These are phyloP conservation scores for Harpegnathos saltator DNA, from an alignment of 1,140 invertebrate species.

Conservation along the genomic window DNA sequence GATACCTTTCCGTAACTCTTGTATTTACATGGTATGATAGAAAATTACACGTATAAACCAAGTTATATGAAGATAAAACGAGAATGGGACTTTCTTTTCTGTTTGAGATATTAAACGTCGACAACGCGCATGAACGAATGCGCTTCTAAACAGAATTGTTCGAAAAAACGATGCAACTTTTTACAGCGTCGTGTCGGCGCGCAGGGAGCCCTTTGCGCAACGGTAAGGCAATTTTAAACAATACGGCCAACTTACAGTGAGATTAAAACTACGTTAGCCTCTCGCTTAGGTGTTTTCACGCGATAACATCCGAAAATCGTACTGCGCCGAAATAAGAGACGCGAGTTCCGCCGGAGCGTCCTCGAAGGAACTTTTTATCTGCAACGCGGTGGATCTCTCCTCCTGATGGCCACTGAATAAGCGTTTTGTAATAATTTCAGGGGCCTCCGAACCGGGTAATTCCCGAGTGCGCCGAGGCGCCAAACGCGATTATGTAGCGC, in stretches of 20 bases:
- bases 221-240: conserved; percentile 3
- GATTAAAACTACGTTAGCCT: neutral
- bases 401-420: conserved; percentile 48
- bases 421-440: conserved; percentile 72
- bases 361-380: conserved; percentile 40
- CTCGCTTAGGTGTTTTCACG: neutral
- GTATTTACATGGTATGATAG: neutral
- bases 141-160: neutral
- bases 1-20: neutral
- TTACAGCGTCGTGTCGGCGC: neutral
- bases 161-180: neutral
- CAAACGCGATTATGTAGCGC: conserved; percentile 73
- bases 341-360: conserved; percentile 12
- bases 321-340: conserved; percentile 32
- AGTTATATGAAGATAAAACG: too few relatives aligned
- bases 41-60: neutral
- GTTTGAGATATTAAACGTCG: too few relatives aligned
- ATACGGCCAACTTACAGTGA: neutral
- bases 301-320: conserved; percentile 41
- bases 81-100: neutral
- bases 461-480: conserved; percentile 70
- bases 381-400: conserved; percentile 22
- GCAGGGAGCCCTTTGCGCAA: neutral
- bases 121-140: too few relatives aligned
- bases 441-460: conserved; percentile 70